Percentiles rank a stretch among this genome's conserved stretches.
phyloP scores from a whole-genome alignment of 2,797 vertebrate species.

The Labeo calbasu region DNA sequence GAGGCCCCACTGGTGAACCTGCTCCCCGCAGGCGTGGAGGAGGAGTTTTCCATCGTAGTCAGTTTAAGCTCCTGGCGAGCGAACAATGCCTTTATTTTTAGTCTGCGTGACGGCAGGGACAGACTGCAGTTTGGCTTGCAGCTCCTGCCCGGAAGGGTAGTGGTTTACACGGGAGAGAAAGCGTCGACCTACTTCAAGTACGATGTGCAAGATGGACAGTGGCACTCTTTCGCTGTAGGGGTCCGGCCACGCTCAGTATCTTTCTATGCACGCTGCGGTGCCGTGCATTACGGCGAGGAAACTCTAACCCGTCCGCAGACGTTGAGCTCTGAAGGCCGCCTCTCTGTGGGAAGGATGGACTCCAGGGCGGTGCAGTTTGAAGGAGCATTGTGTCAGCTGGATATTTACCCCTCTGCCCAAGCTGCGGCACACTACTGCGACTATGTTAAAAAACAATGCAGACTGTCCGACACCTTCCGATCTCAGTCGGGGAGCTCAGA shows the following conservation, averaged over 20 bases:
- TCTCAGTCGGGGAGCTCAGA: slow-evolving; percentile 66
- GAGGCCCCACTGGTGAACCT: slow-evolving; percentile 80
- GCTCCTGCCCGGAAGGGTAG: slow-evolving; percentile 87
- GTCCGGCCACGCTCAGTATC: slow-evolving; percentile 82
- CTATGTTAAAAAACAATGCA: slow-evolving; percentile 90
- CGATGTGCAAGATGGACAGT: slow-evolving; percentile 85
- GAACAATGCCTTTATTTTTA: slow-evolving; percentile 96
- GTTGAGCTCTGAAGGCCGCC: slow-evolving; percentile 78
- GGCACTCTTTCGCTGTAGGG: slow-evolving; percentile 87
- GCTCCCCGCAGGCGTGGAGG: slow-evolving; percentile 80
- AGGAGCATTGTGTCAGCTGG: slow-evolving; percentile 91
- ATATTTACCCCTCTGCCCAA: slow-evolving; percentile 89
- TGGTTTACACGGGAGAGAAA: slow-evolving; percentile 85
- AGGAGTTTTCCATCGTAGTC: slow-evolving; percentile 86
- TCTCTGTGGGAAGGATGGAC: slow-evolving; percentile 91
- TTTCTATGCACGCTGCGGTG: slow-evolving; percentile 86
- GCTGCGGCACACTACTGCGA: slow-evolving; percentile 89
- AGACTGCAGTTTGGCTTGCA: slow-evolving; percentile 91
- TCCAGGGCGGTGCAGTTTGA: slow-evolving; percentile 85
- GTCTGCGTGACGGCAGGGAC: slow-evolving; percentile 82
- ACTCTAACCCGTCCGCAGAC: slow-evolving; percentile 76
- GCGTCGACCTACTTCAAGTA: slow-evolving; percentile 86
- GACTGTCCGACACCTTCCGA: slow-evolving; percentile 85
- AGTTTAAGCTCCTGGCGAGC: slow-evolving; percentile 86
- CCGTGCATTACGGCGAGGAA: slow-evolving; percentile 79